These are phyloP conservation scores for Chascanopsetta lugubris DNA, from an alignment of 2,113 vertebrate species.

Conservation along the genomic window DNA sequence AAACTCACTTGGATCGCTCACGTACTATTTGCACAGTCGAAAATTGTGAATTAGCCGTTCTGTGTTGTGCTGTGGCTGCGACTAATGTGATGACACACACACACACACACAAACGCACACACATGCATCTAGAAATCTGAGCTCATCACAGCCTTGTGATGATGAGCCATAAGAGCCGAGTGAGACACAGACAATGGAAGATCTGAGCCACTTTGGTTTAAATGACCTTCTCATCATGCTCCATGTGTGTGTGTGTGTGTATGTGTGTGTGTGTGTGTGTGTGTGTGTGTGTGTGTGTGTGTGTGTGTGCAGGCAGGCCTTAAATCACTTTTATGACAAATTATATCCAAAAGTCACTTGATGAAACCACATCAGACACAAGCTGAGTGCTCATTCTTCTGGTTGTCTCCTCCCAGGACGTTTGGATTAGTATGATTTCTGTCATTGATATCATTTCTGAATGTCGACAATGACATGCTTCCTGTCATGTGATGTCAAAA, in stretches of 20 bases:
- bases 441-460: too few species aligned
- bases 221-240: background rate
- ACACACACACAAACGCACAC: background rate
- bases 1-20: background rate
- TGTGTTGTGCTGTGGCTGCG: background rate
- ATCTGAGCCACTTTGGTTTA: constrained; percentile 12
- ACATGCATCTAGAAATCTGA: constrained; percentile 1
- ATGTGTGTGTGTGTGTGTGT: background rate
- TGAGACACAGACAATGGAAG: background rate
- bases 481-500: too few species aligned
- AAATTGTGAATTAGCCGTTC: background rate
- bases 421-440: too few species aligned
- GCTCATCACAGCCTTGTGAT: constrained; percentile 19
- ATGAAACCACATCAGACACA: background rate
- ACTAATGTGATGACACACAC: constrained; percentile 29
- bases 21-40: background rate
- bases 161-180: constrained; percentile 15
- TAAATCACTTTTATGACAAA: background rate
- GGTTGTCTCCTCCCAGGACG: background rate
- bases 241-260: constrained; percentile 6
- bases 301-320: background rate
- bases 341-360: background rate
- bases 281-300: constrained; percentile 8
- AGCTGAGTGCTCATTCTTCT: background rate
- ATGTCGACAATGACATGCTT: too few species aligned